A percentile compares a stretch with the other conserved stretches of the same genome.
Evolutionary conservation across 2,797 vertebrate genomes (phyloP).

Genomic region (Sphenopsis melanotis): DNA sequence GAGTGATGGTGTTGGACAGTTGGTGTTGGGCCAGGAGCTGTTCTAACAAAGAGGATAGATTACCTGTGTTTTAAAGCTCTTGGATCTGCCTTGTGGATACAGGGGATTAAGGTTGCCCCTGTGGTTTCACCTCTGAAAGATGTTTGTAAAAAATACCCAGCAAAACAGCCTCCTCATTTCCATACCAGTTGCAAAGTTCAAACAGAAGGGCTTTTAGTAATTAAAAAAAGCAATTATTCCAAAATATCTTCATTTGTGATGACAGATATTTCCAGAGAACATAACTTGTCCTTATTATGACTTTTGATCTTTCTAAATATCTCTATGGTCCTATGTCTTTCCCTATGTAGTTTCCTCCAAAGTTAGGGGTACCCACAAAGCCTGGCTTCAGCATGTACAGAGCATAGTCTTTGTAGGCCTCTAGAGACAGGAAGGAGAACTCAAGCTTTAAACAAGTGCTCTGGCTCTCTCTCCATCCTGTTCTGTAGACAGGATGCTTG

Average conservation of each 20-base stretch:
- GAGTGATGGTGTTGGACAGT: neutral
- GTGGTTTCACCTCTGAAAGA: neutral
- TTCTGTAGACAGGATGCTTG: neutral
- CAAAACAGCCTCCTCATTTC: neutral
- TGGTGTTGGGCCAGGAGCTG: neutral
- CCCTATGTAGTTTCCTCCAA: neutral
- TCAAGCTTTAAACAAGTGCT: neutral
- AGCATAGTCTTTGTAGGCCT: neutral
- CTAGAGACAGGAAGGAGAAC: neutral
- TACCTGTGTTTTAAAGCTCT: neutral
- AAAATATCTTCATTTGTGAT: neutral
- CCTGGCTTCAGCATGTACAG: neutral
- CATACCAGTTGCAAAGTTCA: neutral
- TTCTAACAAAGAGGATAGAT: neutral
- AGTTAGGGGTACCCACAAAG: neutral
- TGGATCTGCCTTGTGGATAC: neutral
- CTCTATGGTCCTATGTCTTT: neutral
- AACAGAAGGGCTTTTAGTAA: neutral
- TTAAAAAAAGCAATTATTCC: neutral
- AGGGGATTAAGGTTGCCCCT: neutral
- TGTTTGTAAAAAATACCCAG: neutral
- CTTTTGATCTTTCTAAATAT: neutral
- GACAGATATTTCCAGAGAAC: neutral
- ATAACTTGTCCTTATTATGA: neutral
- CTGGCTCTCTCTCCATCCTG: neutral